Conservation (phyloP, 2,888 invertebrate species). For the Mimas tiliae region DNA sequence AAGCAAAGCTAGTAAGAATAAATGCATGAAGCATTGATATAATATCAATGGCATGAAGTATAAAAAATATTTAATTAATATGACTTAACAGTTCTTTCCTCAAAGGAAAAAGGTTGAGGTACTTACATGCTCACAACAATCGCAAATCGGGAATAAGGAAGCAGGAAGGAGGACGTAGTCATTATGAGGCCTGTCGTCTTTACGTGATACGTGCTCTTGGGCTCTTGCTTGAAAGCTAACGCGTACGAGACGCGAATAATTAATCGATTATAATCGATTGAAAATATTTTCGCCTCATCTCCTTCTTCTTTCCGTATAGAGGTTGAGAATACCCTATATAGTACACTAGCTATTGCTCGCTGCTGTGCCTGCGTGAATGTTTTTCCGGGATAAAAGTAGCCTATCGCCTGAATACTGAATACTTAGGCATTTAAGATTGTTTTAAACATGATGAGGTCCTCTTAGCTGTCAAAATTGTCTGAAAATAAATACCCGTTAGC, state of each 20-base stretch:
- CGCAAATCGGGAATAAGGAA: constrained; percentile 15
- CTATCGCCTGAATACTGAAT: too few relatives aligned
- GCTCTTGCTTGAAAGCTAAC: not conserved
- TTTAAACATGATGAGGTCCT: too few relatives aligned
- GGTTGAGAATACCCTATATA: too few relatives aligned
- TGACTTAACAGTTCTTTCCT: constrained; percentile 8
- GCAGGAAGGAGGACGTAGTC: not conserved
- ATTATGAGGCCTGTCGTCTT: not conserved
- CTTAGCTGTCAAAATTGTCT: too few relatives aligned
- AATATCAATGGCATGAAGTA: not conserved
- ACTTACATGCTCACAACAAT: not conserved
- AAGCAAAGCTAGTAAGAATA: too few relatives aligned
- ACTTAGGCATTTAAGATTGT: too few relatives aligned
- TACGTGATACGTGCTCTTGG: not conserved
- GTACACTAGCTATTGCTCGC: too few relatives aligned
- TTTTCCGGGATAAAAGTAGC: too few relatives aligned
- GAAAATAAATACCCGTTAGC: too few relatives aligned
- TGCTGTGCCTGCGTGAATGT: too few relatives aligned
- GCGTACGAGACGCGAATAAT: constrained; percentile 8
- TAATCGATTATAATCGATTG: constrained; percentile 12
- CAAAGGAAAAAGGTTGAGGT: not conserved
- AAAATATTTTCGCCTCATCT: not conserved
- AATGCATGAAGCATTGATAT: not conserved
- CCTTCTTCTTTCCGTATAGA: too few relatives aligned
- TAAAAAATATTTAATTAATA: not conserved